Percentiles rank a stretch among this genome's conserved stretches.
These are phyloP conservation scores for Clamator glandarius DNA, from an alignment of 2,797 vertebrate species.

Conservation along the genomic window DNA sequence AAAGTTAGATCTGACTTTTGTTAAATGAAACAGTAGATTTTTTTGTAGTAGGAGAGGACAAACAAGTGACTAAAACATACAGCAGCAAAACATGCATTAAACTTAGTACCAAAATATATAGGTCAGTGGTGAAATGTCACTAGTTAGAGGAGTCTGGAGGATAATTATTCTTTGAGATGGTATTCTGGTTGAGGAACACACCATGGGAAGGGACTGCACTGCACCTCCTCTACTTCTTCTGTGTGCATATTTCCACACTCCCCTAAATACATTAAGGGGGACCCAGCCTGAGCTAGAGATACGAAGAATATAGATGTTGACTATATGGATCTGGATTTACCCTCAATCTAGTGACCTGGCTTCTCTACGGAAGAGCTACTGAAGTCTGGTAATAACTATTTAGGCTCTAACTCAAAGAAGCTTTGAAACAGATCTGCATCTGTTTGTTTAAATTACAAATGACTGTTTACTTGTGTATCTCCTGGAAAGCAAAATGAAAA, in stretches of 20 bases:
- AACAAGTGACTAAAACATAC: background rate
- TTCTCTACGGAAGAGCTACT: background rate
- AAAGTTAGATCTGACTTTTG: background rate
- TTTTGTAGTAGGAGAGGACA: background rate
- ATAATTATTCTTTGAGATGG: background rate
- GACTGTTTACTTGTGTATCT: background rate
- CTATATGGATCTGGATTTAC: background rate
- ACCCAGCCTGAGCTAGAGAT: background rate
- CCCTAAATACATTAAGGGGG: fast-evolving
- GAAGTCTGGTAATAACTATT: background rate
- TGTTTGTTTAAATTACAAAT: background rate
- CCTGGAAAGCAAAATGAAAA: background rate
- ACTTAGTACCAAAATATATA: background rate
- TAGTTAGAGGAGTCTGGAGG: background rate
- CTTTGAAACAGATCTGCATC: background rate
- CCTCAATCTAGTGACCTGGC: background rate
- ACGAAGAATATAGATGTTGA: background rate
- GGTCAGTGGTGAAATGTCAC: background rate
- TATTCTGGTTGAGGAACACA: background rate
- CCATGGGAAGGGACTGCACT: background rate
- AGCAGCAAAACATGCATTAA: background rate
- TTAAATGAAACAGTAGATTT: background rate
- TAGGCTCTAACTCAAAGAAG: background rate
- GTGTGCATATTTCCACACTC: background rate
- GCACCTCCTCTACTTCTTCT: background rate